Base-by-base conservation (phyloP, 2,888 invertebrate species). In the Ennomos erosarius region DNA sequence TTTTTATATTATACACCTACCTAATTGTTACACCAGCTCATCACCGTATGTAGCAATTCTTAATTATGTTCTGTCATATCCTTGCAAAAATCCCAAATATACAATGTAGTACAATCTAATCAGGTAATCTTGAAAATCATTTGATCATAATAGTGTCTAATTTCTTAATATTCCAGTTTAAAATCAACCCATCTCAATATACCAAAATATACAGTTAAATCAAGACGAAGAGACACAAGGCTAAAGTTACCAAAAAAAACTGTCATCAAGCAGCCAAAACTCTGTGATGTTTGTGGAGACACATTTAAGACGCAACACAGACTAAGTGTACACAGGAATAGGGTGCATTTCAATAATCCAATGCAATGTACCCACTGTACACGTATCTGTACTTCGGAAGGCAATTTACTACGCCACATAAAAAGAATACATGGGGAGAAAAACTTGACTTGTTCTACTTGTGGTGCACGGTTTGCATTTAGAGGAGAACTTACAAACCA, bases 241-340 rank as follows among this genome's bases (percentile, higher is more conserved):
- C 33, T 47, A 11, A 63, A 51, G 10, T 33, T 55, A 16, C 61
- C 59, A 36, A 48, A 36, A 44, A 46, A 54, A 33, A 47, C 12
- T 36, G 49, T 46, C 8, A 9, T 46, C 1, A 49, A 51, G 47
- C 59, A 73, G 13, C 72, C 72, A 34, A 85, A 84, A 69, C 72
- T 91, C 0, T 91, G 91, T 65, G 90, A 90, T 58, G 63, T 86
- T 0, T 91, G 91, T 60, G 91, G 91, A 9, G 78, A 81, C 55
- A 77, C 84, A 1, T 89, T 87, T 52, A 76, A 77, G 51, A 75
- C 65, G 6, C 75, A 74, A 50, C 82, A 85, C 0, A 84, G 74
- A 66, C 69, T 91, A 12, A 65, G 65, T 1, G 8, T 59, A n/a
- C 91, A 91, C 47, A 85, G 82, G 55, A 82, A 66, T 43, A 85